These are phyloP conservation scores for Latheticus oryzae DNA, from an alignment of 2,888 invertebrate genomes.

Conservation along the genomic window DNA sequence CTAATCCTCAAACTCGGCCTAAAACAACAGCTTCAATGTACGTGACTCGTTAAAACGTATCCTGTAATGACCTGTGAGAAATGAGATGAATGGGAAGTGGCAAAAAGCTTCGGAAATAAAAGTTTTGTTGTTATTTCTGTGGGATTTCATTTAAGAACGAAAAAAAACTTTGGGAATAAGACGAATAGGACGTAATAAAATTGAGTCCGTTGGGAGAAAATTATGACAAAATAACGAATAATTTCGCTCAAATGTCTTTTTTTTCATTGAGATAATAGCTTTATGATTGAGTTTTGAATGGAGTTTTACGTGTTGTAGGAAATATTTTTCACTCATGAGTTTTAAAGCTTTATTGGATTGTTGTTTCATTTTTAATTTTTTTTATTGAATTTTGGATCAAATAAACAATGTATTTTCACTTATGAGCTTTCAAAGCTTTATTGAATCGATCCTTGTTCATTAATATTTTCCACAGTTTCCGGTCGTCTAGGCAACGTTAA, in stretches of 20 bases:
- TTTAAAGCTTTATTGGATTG: not conserved
- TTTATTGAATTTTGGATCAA: too few relatives aligned
- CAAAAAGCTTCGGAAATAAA: constrained; percentile 31
- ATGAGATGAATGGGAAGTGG: constrained; percentile 27
- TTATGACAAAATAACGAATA: constrained; percentile 33
- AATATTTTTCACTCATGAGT: too few relatives aligned
- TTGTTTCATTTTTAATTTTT: too few relatives aligned
- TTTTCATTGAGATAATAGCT: constrained; percentile 32
- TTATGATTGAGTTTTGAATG: constrained; percentile 30
- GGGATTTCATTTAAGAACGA: constrained; percentile 25
- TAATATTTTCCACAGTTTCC: constrained; percentile 15
- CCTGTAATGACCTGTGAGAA: constrained; percentile 30
- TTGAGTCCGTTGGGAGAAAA: constrained; percentile 13
- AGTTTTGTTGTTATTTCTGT: constrained; percentile 31
- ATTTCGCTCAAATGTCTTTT: constrained; percentile 30
- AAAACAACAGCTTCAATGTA: constrained; percentile 19
- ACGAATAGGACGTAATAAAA: constrained; percentile 23
- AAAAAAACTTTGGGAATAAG: constrained; percentile 13
- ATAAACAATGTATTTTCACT: too few relatives aligned
- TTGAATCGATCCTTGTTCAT: constrained; percentile 15
- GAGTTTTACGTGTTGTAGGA: constrained; percentile 19
- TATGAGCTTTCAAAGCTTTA: too few relatives aligned
- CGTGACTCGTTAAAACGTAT: constrained; percentile 33
- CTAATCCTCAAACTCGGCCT: constrained; percentile 13
- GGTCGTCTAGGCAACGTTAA: constrained; percentile 19